These are phyloP conservation scores for Torymus tubicola DNA, from an alignment of 2,888 invertebrate genomes.

Conservation along the genomic window DNA sequence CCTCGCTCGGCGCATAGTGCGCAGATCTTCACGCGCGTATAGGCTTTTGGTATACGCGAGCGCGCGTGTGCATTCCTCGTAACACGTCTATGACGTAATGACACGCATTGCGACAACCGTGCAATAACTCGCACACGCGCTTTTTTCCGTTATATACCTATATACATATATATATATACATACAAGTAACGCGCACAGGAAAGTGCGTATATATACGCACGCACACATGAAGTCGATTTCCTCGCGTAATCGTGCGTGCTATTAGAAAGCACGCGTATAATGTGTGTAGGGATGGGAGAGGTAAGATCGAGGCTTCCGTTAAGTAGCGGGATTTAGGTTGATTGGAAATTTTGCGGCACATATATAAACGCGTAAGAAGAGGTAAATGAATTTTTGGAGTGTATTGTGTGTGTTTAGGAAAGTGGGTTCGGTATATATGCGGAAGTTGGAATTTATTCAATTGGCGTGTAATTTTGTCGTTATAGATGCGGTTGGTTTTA, in stretches of 20 bases:
- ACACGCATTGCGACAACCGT: no score
- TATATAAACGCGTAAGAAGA: neutral
- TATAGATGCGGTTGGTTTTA: no score
- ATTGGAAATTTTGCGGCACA: neutral
- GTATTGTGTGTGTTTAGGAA: no score
- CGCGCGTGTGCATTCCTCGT: neutral
- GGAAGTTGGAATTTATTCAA: neutral
- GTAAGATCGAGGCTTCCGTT: neutral
- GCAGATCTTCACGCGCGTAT: neutral
- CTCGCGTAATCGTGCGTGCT: constrained; percentile 12
- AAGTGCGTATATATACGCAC: neutral
- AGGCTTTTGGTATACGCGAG: neutral
- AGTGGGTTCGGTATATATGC: neutral
- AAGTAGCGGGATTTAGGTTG: neutral
- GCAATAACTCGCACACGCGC: neutral
- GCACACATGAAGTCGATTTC: neutral
- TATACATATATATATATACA: no score
- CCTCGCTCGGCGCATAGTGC: no score
- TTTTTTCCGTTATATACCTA: neutral
- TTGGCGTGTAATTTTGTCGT: neutral
- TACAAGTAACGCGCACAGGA: neutral
- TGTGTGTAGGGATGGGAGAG: neutral
- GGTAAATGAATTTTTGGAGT: neutral
- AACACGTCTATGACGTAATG: neutral
- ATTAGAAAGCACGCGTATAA: constrained; percentile 17